Evolutionary conservation across 2,797 vertebrate species (phyloP), one percentile per base, ranked within the genome.

Genomic region (Tadarida brasiliensis): DNA sequence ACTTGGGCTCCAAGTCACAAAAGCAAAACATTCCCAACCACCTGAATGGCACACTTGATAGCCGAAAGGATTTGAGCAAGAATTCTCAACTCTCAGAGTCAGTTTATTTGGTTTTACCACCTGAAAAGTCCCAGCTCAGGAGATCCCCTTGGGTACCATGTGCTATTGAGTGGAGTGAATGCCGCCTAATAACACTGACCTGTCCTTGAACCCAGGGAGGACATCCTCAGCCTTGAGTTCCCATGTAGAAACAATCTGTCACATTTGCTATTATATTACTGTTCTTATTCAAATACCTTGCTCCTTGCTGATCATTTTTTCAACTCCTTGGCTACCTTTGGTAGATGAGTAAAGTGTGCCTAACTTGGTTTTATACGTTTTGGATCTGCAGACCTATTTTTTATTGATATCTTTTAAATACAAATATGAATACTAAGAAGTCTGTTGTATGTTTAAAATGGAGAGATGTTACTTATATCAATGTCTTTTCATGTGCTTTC

Each of bases 61-160:
- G 35, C 47, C 93, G 28, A 54, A 54, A 78, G 47, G 87, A 91
- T 82, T 87, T 84, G 59, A 57, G 54, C 71, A 92, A 89, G 92
- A 97, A 88, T 91, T 97, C 93, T 96, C 94, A 80, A 82, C 54
- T 96, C 85, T 90, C 33, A 84, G 59, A 80, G 68, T 61, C 80
- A 1, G 35, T 97, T 96, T 94, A 78, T 97, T 96, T 95, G 82
- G 16, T 87, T 96, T 96, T 71, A 73, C 65, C 94, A 89, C 89
- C 93, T 96, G 86, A 87, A 70, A 77, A 87, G 63, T 81, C 70
- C 84, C 49, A 73, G 74, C 28, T 57, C 78, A 8, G 54, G 49
- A 89, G 57, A 86, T 28, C 22, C 39, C 26, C 76, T 35, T 84
- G 87, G 57, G 63, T 80, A 30, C 8, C 2, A 80, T 44, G 19